Evolutionary conservation across 2,113 vertebrate genomes (phyloP), one percentile per base, ranked within the genome.

Genomic region (Conger conger): DNA sequence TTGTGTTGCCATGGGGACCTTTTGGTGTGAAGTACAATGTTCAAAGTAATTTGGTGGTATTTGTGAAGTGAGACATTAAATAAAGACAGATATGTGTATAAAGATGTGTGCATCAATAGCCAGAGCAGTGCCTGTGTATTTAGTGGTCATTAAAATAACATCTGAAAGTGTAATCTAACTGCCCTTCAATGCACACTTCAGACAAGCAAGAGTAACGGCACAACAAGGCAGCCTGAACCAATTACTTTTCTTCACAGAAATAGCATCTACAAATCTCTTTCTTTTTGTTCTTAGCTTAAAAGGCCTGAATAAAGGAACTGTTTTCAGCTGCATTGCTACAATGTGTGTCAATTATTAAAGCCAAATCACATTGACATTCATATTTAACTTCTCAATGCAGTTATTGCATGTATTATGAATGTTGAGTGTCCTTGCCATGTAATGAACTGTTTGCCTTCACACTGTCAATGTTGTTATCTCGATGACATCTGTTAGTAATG

Each of bases 1-100:
- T 79, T 23, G 38, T 38, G 79, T 45, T 80, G 38, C 23, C 27
- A n/a, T 73, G 79, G 38, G 79, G 38, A 6, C 20, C 13, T 42
- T 80, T n/a, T 13, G n/a, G 79, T 45, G 79, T 80, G 20, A 80
- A 80, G n/a, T 80, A 80, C 38, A n/a, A 80, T 27, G 42, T 80
- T 30, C n/a, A 45, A n/a, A 80, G 37, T 80, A 50, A 40, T 80
- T 80, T 27, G 9, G 38, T 27, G 57, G 3, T 27, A 63, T 63
- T 63, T 27, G 18, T 27, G 20, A 63, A 63, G 6, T 27, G 57
- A 73, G n/a, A 73, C 33, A 27, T 33, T 73, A 30, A 73, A n/a
- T 33, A 5, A 73, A 73, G 33, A 27, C 68, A 73, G 8, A 73
- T 11, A 8, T 9, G 27, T 63, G 23, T 63, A 27, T 23, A 73